phyloP scores from a whole-genome alignment of 2,797 vertebrate genomes.

The Tympanoctomys barrerae region DNA sequence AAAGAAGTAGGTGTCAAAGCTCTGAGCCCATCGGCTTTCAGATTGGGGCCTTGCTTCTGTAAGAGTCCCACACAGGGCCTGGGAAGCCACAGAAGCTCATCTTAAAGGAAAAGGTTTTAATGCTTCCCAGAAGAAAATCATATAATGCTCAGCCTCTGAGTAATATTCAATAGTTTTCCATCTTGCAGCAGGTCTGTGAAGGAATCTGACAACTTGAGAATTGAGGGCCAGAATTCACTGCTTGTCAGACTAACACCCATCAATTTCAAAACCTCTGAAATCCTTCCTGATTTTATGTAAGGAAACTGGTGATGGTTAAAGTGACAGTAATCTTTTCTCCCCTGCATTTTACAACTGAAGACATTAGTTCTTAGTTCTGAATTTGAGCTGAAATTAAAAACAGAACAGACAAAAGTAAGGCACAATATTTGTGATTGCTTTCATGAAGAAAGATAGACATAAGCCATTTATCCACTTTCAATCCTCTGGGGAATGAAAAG shows the following conservation, averaged over 20 bases:
- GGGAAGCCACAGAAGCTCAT: background rate
- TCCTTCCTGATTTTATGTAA: constrained; percentile 56
- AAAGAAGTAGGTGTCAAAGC: constrained; percentile 55
- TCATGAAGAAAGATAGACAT: background rate
- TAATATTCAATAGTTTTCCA: constrained; percentile 69
- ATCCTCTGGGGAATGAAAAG: background rate
- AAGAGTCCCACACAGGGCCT: constrained; percentile 48
- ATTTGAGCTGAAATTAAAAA: constrained; percentile 39
- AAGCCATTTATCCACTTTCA: background rate
- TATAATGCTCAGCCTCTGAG: constrained; percentile 53
- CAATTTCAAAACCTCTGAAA: constrained; percentile 73
- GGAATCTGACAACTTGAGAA: constrained; percentile 77
- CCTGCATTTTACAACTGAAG: constrained; percentile 22
- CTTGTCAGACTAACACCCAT: constrained; percentile 74
- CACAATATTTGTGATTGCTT: background rate
- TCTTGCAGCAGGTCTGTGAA: constrained; percentile 64
- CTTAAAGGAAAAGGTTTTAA: constrained; percentile 56
- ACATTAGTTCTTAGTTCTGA: background rate
- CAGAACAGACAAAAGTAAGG: background rate
- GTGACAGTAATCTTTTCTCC: constrained; percentile 42
- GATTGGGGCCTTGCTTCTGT: background rate
- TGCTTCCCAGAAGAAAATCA: constrained; percentile 47
- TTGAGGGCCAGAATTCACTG: constrained; percentile 71
- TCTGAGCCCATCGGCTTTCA: constrained; percentile 43
- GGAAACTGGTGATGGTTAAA: constrained; percentile 61